Evolutionary conservation across 2,113 vertebrate species (phyloP).

Genomic region (Vidua macroura): DNA sequence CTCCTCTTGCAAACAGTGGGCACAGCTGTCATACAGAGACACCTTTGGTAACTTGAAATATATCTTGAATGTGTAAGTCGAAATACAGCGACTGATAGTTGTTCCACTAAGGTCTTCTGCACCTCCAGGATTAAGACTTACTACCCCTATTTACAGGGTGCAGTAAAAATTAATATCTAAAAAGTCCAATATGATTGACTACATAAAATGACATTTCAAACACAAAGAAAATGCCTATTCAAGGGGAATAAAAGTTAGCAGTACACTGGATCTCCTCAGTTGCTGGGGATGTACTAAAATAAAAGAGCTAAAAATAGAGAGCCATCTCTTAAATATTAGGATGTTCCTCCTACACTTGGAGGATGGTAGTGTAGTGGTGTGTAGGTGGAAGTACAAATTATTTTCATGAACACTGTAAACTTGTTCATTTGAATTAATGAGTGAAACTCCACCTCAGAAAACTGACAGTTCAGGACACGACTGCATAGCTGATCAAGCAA

Average conservation of each 20-base stretch:
- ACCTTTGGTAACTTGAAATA: not conserved
- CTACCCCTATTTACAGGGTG: not conserved
- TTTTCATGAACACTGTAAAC: not conserved
- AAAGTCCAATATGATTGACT: not conserved
- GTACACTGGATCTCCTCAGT: not conserved
- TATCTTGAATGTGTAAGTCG: not conserved
- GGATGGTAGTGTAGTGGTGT: not conserved
- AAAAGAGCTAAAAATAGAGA: not conserved
- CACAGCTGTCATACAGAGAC: not conserved
- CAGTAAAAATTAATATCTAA: not conserved
- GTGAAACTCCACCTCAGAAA: not conserved
- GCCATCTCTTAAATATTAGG: not conserved
- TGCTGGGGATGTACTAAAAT: not conserved
- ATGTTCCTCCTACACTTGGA: not conserved
- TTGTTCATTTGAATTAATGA: slow-evolving; percentile 12
- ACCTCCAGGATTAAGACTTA: not conserved
- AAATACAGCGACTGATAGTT: not conserved
- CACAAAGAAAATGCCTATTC: not conserved
- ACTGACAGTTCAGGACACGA: not conserved
- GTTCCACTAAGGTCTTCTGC: not conserved
- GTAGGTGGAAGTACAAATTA: not conserved
- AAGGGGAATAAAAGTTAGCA: not conserved
- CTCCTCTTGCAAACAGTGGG: not conserved
- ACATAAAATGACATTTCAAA: not conserved
- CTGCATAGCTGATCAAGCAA: not conserved